Conservation (phyloP, 2,888 invertebrate genomes). For the Anticlea derivata region DNA sequence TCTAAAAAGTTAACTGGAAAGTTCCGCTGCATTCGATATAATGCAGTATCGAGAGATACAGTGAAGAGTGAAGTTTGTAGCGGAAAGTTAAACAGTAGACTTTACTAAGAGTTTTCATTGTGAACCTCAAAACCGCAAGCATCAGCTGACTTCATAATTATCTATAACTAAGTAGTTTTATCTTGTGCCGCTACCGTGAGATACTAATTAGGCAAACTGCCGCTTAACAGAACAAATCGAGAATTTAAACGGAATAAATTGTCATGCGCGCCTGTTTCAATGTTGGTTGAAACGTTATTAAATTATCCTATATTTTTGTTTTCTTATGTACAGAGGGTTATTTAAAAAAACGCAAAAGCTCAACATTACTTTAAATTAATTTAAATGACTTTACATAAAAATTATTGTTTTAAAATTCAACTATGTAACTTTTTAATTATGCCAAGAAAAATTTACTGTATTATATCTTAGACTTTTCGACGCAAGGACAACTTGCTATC, state of each 20-base stretch:
- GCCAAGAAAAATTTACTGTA: too few relatives aligned
- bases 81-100: conserved; percentile 58
- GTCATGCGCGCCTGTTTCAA: conserved; percentile 3
- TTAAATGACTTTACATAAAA: too few relatives aligned
- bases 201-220: conserved; percentile 15
- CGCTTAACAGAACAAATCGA: conserved; percentile 6
- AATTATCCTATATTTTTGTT: background rate
- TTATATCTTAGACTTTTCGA: too few relatives aligned
- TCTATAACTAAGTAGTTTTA: conserved; percentile 9
- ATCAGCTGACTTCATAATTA: conserved; percentile 37
- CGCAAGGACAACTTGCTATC: too few relatives aligned
- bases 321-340: too few relatives aligned
- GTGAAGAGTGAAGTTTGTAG: conserved; percentile 55
- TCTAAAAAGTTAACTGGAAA: conserved; percentile 48
- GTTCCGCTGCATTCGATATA: conserved; percentile 49
- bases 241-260: conserved; percentile 7
- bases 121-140: conserved; percentile 49
- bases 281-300: conserved; percentile 4
- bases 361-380: too few relatives aligned
- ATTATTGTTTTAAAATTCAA: too few relatives aligned
- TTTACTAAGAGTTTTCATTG: conserved; percentile 45
- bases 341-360: too few relatives aligned
- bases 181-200: conserved; percentile 12
- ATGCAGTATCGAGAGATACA: conserved; percentile 54
- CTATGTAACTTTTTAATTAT: too few relatives aligned